phyloP scores from a whole-genome alignment of 1,140 invertebrate species.

The Lasaia peninsularis region DNA sequence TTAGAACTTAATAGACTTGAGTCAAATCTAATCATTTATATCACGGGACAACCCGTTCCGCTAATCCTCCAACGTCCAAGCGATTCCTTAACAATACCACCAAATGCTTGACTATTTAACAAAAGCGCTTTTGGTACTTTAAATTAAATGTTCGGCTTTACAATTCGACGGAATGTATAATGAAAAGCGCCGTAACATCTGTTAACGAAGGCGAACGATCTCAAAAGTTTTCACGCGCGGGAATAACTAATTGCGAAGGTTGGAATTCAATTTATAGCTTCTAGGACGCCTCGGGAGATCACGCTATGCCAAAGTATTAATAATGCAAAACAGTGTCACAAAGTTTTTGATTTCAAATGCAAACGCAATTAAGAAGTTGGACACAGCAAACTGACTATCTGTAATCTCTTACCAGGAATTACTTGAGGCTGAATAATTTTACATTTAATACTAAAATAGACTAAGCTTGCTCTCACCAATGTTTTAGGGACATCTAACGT shows the following conservation, averaged over 20 bases:
- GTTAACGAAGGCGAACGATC: slow-evolving; percentile 77
- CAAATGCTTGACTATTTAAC: slow-evolving; percentile 65
- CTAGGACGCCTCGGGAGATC: slow-evolving; percentile 72
- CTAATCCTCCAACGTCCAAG: slow-evolving; percentile 50
- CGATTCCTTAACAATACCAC: slow-evolving; percentile 54
- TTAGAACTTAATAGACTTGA: not conserved
- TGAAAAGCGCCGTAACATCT: slow-evolving; percentile 77
- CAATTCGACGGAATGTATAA: slow-evolving; percentile 77
- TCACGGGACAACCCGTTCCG: slow-evolving; percentile 36
- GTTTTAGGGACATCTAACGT: too few relatives aligned
- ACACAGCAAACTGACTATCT: slow-evolving; percentile 40
- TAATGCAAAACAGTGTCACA: slow-evolving; percentile 78
- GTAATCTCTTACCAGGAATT: slow-evolving; percentile 12
- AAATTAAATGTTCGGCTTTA: slow-evolving; percentile 76
- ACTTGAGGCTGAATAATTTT: not conserved
- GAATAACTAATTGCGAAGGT: slow-evolving; percentile 77
- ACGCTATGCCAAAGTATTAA: slow-evolving; percentile 72
- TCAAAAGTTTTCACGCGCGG: slow-evolving; percentile 76
- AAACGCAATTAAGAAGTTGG: slow-evolving; percentile 67
- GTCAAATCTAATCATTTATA: not conserved
- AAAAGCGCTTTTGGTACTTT: slow-evolving; percentile 69
- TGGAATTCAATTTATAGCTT: slow-evolving; percentile 77
- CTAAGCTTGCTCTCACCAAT: too few relatives aligned
- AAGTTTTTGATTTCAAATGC: slow-evolving; percentile 75
- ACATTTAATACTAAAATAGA: too few relatives aligned